phyloP scores from a whole-genome alignment of 2,113 vertebrate species.

The Zosterops japonicus region DNA sequence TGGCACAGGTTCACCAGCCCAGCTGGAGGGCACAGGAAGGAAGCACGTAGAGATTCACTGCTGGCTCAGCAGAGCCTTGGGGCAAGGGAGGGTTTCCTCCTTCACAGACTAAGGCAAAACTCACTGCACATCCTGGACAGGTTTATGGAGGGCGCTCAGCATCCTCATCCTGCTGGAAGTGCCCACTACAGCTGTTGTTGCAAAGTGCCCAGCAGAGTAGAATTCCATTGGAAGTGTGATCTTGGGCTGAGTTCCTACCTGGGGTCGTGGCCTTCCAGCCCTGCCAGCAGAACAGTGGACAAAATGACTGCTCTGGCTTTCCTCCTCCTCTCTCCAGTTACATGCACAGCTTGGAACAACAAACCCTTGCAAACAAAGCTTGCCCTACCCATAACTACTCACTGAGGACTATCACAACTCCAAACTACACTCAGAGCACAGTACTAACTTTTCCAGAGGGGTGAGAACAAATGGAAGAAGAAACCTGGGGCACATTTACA shows the following conservation, averaged over 20 bases:
- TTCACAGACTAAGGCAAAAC: not conserved
- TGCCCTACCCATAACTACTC: not conserved
- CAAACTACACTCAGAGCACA: not conserved
- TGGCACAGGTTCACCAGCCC: not conserved
- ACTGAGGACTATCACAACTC: not conserved
- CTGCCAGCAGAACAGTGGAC: rapidly evolving
- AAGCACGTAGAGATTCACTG: rapidly evolving
- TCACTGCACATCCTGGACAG: rapidly evolving
- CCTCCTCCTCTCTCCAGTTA: not conserved
- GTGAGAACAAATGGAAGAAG: not conserved
- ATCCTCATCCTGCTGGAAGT: not conserved
- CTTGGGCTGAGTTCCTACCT: not conserved
- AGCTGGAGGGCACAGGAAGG: rapidly evolving
- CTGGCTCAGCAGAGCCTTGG: not conserved
- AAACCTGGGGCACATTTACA: not conserved
- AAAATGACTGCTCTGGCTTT: not conserved
- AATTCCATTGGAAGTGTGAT: not conserved
- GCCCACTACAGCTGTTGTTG: not conserved
- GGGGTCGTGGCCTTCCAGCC: not conserved
- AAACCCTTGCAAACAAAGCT: not conserved
- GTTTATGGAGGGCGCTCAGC: not conserved
- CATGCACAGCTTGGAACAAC: not conserved
- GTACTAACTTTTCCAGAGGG: not conserved
- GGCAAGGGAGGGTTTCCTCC: not conserved
- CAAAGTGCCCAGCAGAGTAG: not conserved